phyloP scores from a whole-genome alignment of 2,888 invertebrate species.

The Sinotaia quadrata region DNA sequence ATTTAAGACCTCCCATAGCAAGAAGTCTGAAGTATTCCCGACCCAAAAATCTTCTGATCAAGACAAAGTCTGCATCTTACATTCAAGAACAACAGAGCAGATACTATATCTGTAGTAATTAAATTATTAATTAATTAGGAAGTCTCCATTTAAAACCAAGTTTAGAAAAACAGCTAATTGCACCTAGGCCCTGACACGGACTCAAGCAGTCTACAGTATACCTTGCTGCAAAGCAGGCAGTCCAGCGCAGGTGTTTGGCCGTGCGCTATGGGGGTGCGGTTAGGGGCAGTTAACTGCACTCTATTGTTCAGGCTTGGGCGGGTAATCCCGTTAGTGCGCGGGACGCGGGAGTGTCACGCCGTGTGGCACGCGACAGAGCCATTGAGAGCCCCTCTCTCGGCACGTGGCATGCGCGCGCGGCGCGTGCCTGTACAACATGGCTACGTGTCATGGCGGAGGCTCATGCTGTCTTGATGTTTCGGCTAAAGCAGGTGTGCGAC shows the following conservation, averaged over 20 bases:
- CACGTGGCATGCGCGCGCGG: constrained; percentile 8
- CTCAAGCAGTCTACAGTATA: too few relatives aligned
- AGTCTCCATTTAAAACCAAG: too few relatives aligned
- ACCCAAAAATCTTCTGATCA: too few relatives aligned
- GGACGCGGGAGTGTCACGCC: constrained; percentile 13
- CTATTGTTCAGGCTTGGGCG: constrained; percentile 15
- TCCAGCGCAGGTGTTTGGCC: constrained; percentile 1
- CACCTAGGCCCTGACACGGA: too few relatives aligned
- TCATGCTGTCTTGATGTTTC: neutral
- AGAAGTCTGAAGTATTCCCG: too few relatives aligned
- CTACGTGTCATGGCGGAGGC: constrained; percentile 13
- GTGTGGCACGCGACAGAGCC: constrained; percentile 16
- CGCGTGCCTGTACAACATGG: constrained; percentile 24
- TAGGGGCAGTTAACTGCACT: constrained; percentile 8
- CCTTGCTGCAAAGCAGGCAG: too few relatives aligned
- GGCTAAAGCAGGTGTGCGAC: constrained; percentile 5
- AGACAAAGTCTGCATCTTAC: too few relatives aligned
- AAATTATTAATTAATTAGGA: too few relatives aligned
- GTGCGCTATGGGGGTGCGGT: neutral
- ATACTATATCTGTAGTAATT: too few relatives aligned
- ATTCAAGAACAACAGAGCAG: too few relatives aligned
- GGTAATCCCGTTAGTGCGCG: constrained; percentile 24
- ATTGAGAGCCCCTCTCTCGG: constrained; percentile 10
- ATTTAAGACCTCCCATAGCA: too few relatives aligned
- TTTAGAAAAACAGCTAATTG: too few relatives aligned